Conservation (phyloP, 2,113 vertebrate genomes). For the Tretioscincus oriximinensis region DNA sequence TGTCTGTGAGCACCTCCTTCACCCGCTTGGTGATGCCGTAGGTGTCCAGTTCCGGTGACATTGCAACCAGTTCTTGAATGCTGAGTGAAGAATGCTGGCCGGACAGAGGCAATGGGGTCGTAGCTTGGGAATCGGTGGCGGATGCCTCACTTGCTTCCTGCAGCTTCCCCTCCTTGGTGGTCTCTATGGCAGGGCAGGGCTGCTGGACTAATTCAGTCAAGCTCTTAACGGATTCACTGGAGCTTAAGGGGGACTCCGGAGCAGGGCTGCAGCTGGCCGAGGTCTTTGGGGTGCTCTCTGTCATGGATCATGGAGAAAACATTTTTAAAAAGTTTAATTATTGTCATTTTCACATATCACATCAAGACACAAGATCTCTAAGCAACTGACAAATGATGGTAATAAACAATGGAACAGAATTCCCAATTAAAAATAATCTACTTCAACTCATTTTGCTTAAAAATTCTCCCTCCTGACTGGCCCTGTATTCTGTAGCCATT, state of each 20-base stretch:
- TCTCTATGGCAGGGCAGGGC: constrained; percentile 81
- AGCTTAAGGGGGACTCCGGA: constrained; percentile 92
- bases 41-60: constrained; percentile 94
- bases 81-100: constrained; percentile 85
- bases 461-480: too few relatives aligned
- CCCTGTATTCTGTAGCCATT: too few relatives aligned
- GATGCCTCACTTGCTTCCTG: constrained; percentile 77
- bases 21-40: constrained; percentile 95
- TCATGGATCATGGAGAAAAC: constrained; percentile 25
- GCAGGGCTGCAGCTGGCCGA: constrained; percentile 95
- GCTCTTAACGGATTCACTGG: constrained; percentile 91
- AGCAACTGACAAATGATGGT: too few relatives aligned
- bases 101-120: constrained; percentile 80
- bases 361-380: too few relatives aligned
- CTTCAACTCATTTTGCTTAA: constrained; percentile 19
- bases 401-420: too few relatives aligned
- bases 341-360: too few relatives aligned
- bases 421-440: too few relatives aligned
- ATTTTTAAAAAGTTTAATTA: constrained; percentile 22
- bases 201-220: constrained; percentile 83
- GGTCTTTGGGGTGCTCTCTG: constrained; percentile 94
- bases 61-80: constrained; percentile 91
- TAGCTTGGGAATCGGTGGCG: constrained; percentile 79
- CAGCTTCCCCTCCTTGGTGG: constrained; percentile 78
- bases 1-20: constrained; percentile 94